A percentile compares a stretch with the other conserved stretches of the same genome.
Conservation (phyloP, 2,888 invertebrate species). For the Drosophila austrosaltans region DNA sequence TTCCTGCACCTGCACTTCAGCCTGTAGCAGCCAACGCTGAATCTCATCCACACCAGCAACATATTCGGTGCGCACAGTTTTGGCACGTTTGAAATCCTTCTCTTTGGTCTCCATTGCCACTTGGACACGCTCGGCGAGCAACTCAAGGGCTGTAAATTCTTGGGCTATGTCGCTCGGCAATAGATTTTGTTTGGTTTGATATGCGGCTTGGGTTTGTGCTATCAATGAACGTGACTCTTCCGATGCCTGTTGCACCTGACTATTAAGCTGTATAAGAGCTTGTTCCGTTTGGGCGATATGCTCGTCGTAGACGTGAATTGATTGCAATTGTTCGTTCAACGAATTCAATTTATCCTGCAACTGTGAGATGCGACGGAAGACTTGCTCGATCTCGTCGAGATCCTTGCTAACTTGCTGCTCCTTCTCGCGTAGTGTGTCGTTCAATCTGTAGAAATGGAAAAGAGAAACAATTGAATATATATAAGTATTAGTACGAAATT, state of each 20-base stretch:
- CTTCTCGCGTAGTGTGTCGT: constrained; percentile 90
- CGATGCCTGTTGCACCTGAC: constrained; percentile 86
- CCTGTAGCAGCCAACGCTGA: constrained; percentile 92
- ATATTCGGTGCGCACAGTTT: constrained; percentile 92
- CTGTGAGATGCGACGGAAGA: constrained; percentile 88
- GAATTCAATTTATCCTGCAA: constrained; percentile 88
- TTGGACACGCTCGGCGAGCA: constrained; percentile 90
- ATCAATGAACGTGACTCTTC: constrained; percentile 86
- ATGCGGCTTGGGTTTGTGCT: constrained; percentile 86
- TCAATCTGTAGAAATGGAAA: constrained; percentile 86
- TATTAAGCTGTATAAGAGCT: constrained; percentile 86
- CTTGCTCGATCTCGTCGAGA: constrained; percentile 89
- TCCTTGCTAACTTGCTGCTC: constrained; percentile 89
- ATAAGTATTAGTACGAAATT: constrained; percentile 3
- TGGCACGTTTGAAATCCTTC: constrained; percentile 93
- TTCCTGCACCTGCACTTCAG: constrained; percentile 93
- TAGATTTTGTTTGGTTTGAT: constrained; percentile 86
- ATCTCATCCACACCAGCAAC: constrained; percentile 91
- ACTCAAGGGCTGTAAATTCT: constrained; percentile 91
- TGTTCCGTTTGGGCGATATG: constrained; percentile 87
- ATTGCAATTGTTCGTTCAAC: constrained; percentile 87
- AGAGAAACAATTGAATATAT: background rate
- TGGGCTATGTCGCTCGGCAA: constrained; percentile 91
- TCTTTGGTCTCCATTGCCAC: constrained; percentile 94
- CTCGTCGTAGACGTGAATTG: constrained; percentile 91